Evolutionary conservation across 2,888 invertebrate species (phyloP).

Genomic region (Cataglyphis livida): DNA sequence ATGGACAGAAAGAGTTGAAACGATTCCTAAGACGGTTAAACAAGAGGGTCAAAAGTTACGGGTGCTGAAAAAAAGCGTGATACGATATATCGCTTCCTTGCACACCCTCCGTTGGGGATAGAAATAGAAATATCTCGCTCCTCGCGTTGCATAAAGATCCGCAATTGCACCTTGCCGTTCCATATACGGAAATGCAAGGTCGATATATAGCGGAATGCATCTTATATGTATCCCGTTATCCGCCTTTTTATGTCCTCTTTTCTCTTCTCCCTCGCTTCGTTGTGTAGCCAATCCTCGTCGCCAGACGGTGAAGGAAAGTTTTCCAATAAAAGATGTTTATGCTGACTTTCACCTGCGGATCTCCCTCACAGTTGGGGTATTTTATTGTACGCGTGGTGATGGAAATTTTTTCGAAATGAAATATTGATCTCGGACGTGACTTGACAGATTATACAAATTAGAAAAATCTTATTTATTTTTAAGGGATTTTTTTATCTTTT

Average conservation of each 20-base stretch:
- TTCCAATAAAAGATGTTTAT: constrained; percentile 70
- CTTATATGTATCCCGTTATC: not conserved
- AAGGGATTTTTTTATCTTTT: not conserved
- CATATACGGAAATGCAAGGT: constrained; percentile 58
- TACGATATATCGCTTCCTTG: constrained; percentile 30
- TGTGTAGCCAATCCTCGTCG: not conserved
- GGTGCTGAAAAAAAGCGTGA: constrained; percentile 14
- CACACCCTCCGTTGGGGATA: not conserved
- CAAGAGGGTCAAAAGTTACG: constrained; percentile 12
- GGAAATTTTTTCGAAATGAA: constrained; percentile 37
- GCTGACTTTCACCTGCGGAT: constrained; percentile 35
- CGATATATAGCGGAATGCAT: constrained; percentile 47
- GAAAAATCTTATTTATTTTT: not conserved
- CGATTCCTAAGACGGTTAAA: constrained; percentile 15
- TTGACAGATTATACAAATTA: not conserved
- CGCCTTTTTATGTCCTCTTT: not conserved
- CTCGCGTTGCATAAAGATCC: constrained; percentile 14
- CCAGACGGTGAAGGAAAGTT: constrained; percentile 59
- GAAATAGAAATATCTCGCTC: constrained; percentile 45
- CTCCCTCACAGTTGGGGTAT: not conserved
- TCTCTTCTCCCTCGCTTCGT: not conserved
- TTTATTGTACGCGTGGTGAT: constrained; percentile 10
- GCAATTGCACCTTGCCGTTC: constrained; percentile 35
- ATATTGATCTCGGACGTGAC: constrained; percentile 21
- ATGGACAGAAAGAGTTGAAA: constrained; percentile 1